Percentiles rank a stretch among this genome's conserved stretches.
phyloP scores from a whole-genome alignment of 1,140 invertebrate genomes.

The Pogonus chalceus region DNA sequence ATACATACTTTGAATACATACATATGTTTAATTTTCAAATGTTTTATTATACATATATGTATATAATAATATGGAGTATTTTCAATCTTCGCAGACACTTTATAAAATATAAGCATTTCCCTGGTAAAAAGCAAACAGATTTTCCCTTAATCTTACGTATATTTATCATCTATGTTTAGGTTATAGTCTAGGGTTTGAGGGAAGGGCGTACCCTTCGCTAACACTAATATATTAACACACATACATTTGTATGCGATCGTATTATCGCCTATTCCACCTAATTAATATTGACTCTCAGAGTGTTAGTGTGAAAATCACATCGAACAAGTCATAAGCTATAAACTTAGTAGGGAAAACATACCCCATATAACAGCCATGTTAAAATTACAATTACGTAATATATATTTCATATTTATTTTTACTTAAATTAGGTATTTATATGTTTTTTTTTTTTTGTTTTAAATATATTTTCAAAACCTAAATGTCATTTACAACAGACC shows the following conservation, averaged over 20 bases:
- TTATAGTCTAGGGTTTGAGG: neutral
- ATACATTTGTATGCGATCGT: neutral
- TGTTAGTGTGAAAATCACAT: constrained; percentile 23
- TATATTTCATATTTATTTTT: neutral
- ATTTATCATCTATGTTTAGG: neutral
- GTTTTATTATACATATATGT: neutral
- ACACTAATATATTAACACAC: constrained; percentile 1
- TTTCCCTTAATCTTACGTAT: neutral
- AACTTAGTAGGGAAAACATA: constrained; percentile 19
- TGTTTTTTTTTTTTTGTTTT: neutral
- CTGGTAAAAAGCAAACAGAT: neutral
- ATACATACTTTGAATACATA: too few relatives aligned
- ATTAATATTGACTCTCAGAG: constrained; percentile 34
- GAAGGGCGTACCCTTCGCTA: neutral
- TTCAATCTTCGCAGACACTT: neutral
- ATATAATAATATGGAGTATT: neutral
- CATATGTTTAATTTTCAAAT: too few relatives aligned
- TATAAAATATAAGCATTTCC: neutral
- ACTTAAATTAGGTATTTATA: neutral
- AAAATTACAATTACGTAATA: neutral
- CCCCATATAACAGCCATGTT: constrained; percentile 1
- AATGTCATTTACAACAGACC: too few relatives aligned
- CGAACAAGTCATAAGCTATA: constrained; percentile 25
- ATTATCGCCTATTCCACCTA: constrained; percentile 16
- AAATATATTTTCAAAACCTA: too few relatives aligned